Evolutionary conservation across 2,888 invertebrate species (phyloP), one percentile per base, ranked within the genome.

Genomic region (Drosophila phalerata): DNA sequence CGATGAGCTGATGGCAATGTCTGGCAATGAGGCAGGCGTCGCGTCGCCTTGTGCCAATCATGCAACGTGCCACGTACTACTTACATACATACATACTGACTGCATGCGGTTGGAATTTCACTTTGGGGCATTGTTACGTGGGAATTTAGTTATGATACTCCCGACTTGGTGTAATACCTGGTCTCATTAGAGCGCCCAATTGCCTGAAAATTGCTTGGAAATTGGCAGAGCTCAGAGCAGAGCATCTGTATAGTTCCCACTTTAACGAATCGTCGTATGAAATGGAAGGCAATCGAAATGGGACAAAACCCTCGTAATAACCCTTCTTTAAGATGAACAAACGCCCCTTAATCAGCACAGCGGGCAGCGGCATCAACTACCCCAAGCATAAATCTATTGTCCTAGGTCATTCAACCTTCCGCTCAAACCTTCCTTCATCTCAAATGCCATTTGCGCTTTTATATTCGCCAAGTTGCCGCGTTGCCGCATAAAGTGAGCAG

Each of bases 341-440:
- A 78, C 88, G 85, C 83, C 85, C 86, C 86, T 83, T 81, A 85
- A 85, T 88, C 85, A 85, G 79, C 85, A 47, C 88, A 85, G 79
- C 85, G 88, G 83, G 84, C 85, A 77, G 34, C 72, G 52, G 69
- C 71, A 77, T 78, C 85, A 85, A 88, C 85, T 86, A 86, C 88
- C 86, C 86, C 88, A 86, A 86, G 81, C 77, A 77, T 82, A 69
- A 70, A 70, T 77, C 76, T 84, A 86, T 86, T 86, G 86, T 86
- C 86, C 88, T 86, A 86, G 86, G 86, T 86, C 86, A 84, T 86
- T 86, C 86, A 86, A 86, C 86, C 76, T 78, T 11, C 72, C 63
- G 69, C 52, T 57, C 57, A 47, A 57, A 57, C 57, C 57, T 19
- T 47, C 57, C 57, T 30, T 47, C 37, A 6, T 17, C 47, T 25